Conservation (phyloP, 2,888 invertebrate species). For the Eupithecia subfuscata region DNA sequence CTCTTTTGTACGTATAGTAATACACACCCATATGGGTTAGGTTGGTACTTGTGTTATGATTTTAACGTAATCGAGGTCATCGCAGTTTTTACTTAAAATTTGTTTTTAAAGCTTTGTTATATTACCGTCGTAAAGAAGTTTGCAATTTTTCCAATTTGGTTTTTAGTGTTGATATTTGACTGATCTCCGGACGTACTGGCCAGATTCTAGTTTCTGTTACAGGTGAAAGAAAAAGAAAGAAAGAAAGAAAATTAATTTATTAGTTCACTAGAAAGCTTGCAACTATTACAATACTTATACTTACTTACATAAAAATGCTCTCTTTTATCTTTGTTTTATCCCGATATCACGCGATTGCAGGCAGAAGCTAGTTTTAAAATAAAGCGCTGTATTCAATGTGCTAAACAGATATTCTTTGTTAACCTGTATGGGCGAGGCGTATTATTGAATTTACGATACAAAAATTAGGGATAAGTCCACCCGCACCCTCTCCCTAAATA, state of each 20-base stretch:
- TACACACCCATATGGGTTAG: constrained; percentile 33
- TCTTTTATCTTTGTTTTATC: neutral
- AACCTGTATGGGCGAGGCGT: constrained; percentile 4
- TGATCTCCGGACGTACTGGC: too few species aligned
- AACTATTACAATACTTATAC: too few species aligned
- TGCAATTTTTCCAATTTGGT: too few species aligned
- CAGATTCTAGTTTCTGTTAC: too few species aligned
- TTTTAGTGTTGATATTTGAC: too few species aligned
- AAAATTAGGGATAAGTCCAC: constrained; percentile 24
- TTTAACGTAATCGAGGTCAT: neutral
- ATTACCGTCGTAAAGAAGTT: too few species aligned
- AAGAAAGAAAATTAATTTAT: too few species aligned
- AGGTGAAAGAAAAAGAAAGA: too few species aligned
- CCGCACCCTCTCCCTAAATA: constrained; percentile 30
- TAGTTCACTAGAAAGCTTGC: too few species aligned
- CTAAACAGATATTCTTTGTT: neutral
- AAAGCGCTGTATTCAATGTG: neutral
- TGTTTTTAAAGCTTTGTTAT: too few species aligned
- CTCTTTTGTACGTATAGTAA: constrained; percentile 30
- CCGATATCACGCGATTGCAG: neutral
- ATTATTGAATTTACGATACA: constrained; percentile 17
- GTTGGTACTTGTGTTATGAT: constrained; percentile 1
- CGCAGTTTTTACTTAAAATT: neutral
- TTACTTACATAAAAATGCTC: too few species aligned
- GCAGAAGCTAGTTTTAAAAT: neutral